A percentile compares a stretch with the other conserved stretches of the same genome.
These are phyloP conservation scores for Cephus sareptanus DNA, from an alignment of 2,888 invertebrate species.

Conservation along the genomic window DNA sequence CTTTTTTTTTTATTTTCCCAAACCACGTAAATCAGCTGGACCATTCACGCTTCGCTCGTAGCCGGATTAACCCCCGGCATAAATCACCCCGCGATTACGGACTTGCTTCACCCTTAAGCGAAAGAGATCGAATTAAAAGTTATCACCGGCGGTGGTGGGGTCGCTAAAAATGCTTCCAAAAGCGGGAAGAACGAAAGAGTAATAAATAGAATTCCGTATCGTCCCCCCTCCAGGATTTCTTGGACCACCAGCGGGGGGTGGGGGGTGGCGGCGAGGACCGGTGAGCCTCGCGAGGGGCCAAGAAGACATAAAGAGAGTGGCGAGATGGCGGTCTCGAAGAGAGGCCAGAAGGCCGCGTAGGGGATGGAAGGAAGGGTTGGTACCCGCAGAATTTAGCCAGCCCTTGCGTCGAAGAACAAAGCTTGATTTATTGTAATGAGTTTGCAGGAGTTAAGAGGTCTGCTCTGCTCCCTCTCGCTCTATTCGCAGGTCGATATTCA, in stretches of 20 bases:
- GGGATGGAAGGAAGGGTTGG: conserved; percentile 45
- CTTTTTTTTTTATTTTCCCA: conserved; percentile 38
- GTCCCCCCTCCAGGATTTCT: background rate
- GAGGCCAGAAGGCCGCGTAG: conserved; percentile 20
- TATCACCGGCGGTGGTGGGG: background rate
- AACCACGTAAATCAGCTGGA: conserved; percentile 47
- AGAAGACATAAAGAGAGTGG: conserved; percentile 9
- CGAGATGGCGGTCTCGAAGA: background rate
- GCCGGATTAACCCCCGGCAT: conserved; percentile 47
- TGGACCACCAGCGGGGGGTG: background rate
- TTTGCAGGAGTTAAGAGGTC: conserved; percentile 66
- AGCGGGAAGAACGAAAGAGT: background rate
- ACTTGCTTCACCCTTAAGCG: conserved; percentile 41
- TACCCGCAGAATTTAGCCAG: conserved; percentile 59
- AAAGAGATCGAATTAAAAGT: conserved; percentile 7
- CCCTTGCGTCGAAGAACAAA: conserved; percentile 63
- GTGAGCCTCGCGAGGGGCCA: background rate
- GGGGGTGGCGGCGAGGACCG: no score
- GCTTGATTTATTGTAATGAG: conserved; percentile 67
- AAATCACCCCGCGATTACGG: conserved; percentile 50
- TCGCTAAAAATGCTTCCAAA: conserved; percentile 2
- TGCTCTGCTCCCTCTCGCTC: conserved; percentile 31
- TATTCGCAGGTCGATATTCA: conserved; percentile 54
- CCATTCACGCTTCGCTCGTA: conserved; percentile 28
- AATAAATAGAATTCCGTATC: conserved; percentile 4